phyloP scores from a whole-genome alignment of 2,888 invertebrate genomes.

The Rapana venosa region DNA sequence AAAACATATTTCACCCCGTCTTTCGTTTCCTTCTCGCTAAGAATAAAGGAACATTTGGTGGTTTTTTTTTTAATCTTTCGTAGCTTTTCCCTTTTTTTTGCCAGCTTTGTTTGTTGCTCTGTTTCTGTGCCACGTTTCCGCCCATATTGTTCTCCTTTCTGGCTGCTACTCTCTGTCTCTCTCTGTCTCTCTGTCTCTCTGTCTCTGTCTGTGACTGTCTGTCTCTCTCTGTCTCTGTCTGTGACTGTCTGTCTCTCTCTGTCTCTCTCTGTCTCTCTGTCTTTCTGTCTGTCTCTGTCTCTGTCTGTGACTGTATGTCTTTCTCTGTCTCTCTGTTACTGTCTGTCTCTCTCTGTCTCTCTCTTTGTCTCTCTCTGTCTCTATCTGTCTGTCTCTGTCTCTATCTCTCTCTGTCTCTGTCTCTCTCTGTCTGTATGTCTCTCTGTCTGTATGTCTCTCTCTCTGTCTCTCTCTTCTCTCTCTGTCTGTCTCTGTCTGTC shows the following conservation, averaged over 20 bases:
- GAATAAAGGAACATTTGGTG: too few relatives aligned
- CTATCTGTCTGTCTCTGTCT: not conserved
- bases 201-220: not conserved
- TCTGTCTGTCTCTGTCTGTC: not conserved
- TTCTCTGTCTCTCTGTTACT: not conserved
- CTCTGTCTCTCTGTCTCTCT: not conserved
- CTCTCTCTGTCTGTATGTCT: not conserved
- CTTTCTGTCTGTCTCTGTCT: not conserved
- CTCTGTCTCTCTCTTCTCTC: not conserved
- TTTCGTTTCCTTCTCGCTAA: too few relatives aligned
- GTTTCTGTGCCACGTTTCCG: not conserved
- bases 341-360: not conserved
- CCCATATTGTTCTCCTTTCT: too few relatives aligned
- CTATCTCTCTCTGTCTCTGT: not conserved
- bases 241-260: not conserved
- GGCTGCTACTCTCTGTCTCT: not conserved
- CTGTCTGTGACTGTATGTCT: not conserved
- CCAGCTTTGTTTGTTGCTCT: too few relatives aligned
- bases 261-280: not conserved
- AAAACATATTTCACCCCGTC: too few relatives aligned
- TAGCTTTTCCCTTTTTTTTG: too few relatives aligned
- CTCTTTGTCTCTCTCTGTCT: not conserved
- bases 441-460: not conserved
- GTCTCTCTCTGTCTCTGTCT: not conserved
- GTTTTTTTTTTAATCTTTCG: too few relatives aligned